Percentiles rank a stretch among this genome's conserved stretches.
Conservation (phyloP, 2,113 vertebrate genomes). For the Indicator indicator region DNA sequence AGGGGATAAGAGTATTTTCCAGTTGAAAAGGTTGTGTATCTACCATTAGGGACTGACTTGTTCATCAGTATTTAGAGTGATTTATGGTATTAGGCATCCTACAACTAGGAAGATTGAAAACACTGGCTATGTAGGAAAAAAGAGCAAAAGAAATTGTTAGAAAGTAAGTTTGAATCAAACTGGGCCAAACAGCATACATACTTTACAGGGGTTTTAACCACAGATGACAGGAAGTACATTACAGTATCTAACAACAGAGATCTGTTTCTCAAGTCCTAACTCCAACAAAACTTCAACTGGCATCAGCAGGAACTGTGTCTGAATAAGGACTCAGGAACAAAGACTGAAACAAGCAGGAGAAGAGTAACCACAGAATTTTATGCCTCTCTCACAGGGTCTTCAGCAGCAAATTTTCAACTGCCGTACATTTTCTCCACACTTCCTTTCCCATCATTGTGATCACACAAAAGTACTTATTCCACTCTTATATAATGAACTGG, state of each 20-base stretch:
- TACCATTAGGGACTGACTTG: not conserved
- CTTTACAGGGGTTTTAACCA: not conserved
- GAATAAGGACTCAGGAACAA: not conserved
- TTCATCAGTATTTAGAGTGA: constrained; percentile 7
- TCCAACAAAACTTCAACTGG: not conserved
- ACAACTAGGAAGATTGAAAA: not conserved
- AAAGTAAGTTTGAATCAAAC: not conserved
- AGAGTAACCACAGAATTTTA: not conserved
- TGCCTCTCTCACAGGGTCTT: not conserved
- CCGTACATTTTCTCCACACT: not conserved
- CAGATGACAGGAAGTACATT: not conserved
- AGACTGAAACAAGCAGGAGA: not conserved
- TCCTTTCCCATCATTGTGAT: constrained; percentile 49
- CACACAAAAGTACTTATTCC: not conserved
- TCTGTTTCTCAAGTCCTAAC: not conserved
- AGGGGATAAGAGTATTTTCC: not conserved
- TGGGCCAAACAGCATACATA: not conserved
- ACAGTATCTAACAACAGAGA: not conserved
- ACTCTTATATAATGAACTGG: not conserved
- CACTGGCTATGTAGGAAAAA: not conserved
- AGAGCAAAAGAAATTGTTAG: not conserved
- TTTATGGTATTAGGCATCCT: not conserved
- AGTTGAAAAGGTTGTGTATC: not conserved
- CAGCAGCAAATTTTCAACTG: constrained; percentile 6
- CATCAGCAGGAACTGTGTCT: not conserved